Base-by-base conservation (phyloP, 2,888 invertebrate genomes). In the Oeneis ivallda region DNA sequence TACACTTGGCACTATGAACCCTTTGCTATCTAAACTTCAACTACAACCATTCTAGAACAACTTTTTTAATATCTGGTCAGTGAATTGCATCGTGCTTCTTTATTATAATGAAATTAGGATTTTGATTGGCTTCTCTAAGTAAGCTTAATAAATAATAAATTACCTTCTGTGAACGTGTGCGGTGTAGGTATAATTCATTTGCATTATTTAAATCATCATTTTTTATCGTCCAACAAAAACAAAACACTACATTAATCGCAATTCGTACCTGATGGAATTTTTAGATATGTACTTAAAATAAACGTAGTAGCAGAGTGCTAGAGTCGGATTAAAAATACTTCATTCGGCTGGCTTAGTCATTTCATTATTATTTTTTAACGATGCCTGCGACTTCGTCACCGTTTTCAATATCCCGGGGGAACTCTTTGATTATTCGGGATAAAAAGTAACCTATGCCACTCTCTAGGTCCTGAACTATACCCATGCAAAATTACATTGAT, bases 1-100 rank as follows among this genome's bases (percentile, higher is more conserved):
- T 34, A 57, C 66, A 62, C 61, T 43, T 65, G 62, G 62, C 54
- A 32, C 39, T 39, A 49, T 13, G 11, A 17, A 7, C 7, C 15
- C 11, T 13, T n/a, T 43, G 15, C 47, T 59, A 9, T n/a, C n/a
- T 26, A 26, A 26, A 26, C 26, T 26, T 26, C 26, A 26, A 1
- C 26, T 26, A 26, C 34, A 32, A 10, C 9, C 8, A 45, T 45
- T 6, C n/a, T 15, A 45, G 1, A 41, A 13, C 41, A 13, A 13
- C 13, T 13, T 41, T 41, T 41, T 41, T 11, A 13, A 13, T 41
- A 11, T 13, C 41, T 13, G 4, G 41, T 41, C 5, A 5, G 13
- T 41, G 41, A 4, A 41, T 11, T 37, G 8, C 37, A 37, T 37
- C 37, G 7, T 13, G 5, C 13, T 13, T 11, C 11, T 13, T 41